Evolutionary conservation across 2,888 invertebrate genomes (phyloP).

Genomic region (Lithophane semibrunnea): DNA sequence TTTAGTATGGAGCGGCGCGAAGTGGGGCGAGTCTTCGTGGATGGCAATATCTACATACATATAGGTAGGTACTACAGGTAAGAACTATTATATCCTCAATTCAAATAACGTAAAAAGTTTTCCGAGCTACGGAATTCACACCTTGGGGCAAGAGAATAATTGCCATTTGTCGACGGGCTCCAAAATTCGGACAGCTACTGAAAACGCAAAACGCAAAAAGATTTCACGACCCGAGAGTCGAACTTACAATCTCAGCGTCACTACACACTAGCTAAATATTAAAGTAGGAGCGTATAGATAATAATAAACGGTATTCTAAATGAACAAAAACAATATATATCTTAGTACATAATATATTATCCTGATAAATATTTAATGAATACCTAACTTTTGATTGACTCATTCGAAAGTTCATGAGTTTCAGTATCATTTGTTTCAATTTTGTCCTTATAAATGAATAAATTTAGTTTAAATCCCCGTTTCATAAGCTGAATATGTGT

Average conservation of each 20-base stretch:
- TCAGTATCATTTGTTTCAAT: background rate
- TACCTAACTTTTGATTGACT: background rate
- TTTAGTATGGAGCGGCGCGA: no score
- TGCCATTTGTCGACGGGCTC: background rate
- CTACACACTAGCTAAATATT: background rate
- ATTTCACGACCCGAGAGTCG: background rate
- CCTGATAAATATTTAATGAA: background rate
- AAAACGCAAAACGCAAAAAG: background rate
- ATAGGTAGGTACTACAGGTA: background rate
- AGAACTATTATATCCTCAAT: background rate
- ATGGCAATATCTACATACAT: no score
- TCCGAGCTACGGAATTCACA: background rate
- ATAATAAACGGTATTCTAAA: background rate
- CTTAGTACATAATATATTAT: background rate
- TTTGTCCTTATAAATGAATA: background rate
- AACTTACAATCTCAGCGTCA: background rate
- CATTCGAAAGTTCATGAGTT: background rate
- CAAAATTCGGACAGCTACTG: background rate
- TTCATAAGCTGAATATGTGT: no score
- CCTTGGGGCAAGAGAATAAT: background rate
- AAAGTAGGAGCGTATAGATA: background rate
- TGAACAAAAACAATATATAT: background rate
- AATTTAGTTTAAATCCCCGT: background rate
- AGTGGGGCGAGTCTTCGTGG: no score
- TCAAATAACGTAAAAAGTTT: background rate